Base-by-base conservation (phyloP, 2,113 vertebrate species). In the Pelvicachromis taeniatus region DNA sequence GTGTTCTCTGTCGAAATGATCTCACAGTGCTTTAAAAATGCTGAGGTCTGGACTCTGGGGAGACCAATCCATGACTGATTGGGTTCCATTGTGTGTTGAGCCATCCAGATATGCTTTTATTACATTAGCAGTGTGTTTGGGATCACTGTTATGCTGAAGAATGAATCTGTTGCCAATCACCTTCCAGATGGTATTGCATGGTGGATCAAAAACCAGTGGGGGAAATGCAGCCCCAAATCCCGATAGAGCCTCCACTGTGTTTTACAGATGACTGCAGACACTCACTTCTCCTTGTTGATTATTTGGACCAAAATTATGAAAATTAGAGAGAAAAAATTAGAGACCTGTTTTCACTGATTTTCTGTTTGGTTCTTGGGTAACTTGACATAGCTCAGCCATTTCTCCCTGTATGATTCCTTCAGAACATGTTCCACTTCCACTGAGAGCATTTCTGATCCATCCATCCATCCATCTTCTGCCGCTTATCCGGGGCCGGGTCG, bases 271-370 rank as follows among this genome's bases (percentile, higher is more conserved):
- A n/a, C n/a, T 68, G 35, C 14, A 42, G 12, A 42, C n/a, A 68
- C 4, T 1, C 35, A 1, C 59, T 12, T 63, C 2, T 63, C 19
- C 2, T 63, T 63, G 6, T 0, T 63, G 33, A 21, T 63, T n/a
- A 21, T 63, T 38, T 63, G 35, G n/a, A 63, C 33, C 1, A 38
- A 63, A 63, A 38, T 19, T 17, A 38, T 35, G 59, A 13, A 63
- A 63, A 63, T 63, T 63, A 63, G 33, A 63, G 6, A 63, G n/a
- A n/a, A n/a, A n/a, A n/a, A n/a, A n/a, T n/a, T n/a, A n/a, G n/a
- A n/a, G n/a, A n/a, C 17, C 17, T 12, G n/a, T 63, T 38, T 61
- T 33, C 31, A 35, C 5, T 0, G 31, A 11, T 61, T 63, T 63
- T 38, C 59, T 35, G 59, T 63, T 38, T 38, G 33, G 33, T 63